Evolutionary conservation across 2,797 vertebrate species (phyloP), one percentile per base, ranked within the genome.

Genomic region (Pterois miles): DNA sequence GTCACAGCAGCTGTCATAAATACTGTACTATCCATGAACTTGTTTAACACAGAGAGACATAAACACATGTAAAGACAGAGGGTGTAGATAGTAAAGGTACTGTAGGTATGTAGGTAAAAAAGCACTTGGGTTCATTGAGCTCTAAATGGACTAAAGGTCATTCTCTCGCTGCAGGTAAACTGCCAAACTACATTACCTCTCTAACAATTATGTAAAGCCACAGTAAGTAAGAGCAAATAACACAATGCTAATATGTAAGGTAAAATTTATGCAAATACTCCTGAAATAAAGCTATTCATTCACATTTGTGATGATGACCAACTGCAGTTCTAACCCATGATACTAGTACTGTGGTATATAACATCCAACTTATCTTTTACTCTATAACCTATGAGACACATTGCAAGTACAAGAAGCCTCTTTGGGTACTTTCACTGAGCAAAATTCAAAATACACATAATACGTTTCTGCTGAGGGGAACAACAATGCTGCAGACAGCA

Each of bases 51-150:
- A 46, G 20, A 77, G 8, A 58, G 5, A 60, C 34, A 68, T 6
- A 63, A 1, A 56, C 38, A 36, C 11, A 38, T 8, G 10, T 11
- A 27, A 8, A 69, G 5, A 84, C 52, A 64, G 40, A 67, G 50
- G 25, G 27, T 40, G 36, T 16, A 54, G 23, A 65, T 40, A 40
- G 5, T 12, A 29, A 8, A 50, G 23, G 7, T 36, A 52, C 11
- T 76, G 53, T 46, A 36, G 38, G 66, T 89, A 34, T 86, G 62
- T 82, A 81, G 80, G 79, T 77, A 52, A 89, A 81, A 84, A 20
- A 78, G 40, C n/a, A 74, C 25, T 68, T 2, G 0, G 14, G 71
- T 58, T 88, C 48, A 75, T 0, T 81, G 80, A 83, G 10, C 60
- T 67, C 9, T 38, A 23, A 33, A 60, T 22, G 8, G 48, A 78